Evolutionary conservation across 2,113 vertebrate genomes (phyloP).

Genomic region (cat (Felis catus)): DNA sequence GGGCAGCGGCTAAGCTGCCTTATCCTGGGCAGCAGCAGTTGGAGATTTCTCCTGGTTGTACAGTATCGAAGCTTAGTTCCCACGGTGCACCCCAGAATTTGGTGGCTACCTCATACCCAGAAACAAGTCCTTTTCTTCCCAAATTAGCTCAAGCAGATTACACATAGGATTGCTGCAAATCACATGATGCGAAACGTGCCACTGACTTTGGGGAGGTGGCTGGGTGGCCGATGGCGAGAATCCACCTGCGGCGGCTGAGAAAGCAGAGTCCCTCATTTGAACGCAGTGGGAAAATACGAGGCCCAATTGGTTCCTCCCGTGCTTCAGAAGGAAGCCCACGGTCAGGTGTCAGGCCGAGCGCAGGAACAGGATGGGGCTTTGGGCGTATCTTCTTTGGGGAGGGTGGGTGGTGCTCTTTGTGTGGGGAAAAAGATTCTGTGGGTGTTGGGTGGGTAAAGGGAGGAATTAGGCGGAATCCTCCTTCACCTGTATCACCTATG

Average conservation of each 20-base stretch:
- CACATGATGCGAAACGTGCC: not conserved
- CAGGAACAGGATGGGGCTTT: too few relatives aligned
- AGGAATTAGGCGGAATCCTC: too few relatives aligned
- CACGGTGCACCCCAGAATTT: not conserved
- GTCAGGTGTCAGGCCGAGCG: accelerated
- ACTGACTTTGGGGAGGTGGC: not conserved
- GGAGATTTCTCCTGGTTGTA: not conserved
- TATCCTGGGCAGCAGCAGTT: too few relatives aligned
- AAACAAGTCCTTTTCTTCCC: not conserved
- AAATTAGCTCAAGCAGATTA: not conserved
- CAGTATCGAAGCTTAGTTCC: not conserved
- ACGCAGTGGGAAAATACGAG: not conserved
- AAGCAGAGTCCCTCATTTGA: not conserved
- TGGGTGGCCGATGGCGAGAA: not conserved
- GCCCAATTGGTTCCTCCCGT: not conserved
- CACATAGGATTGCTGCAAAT: not conserved
- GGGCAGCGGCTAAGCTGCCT: too few relatives aligned
- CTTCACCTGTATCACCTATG: not conserved
- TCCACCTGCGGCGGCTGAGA: accelerated
- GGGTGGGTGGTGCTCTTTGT: not conserved
- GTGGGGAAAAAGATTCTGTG: not conserved
- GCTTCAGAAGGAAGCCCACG: not conserved
- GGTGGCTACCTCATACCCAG: not conserved
- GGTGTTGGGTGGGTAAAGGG: not conserved
- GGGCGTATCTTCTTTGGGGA: not conserved